These are phyloP conservation scores for Nomada goodeniana DNA, from an alignment of 2,888 invertebrate genomes.

Conservation along the genomic window DNA sequence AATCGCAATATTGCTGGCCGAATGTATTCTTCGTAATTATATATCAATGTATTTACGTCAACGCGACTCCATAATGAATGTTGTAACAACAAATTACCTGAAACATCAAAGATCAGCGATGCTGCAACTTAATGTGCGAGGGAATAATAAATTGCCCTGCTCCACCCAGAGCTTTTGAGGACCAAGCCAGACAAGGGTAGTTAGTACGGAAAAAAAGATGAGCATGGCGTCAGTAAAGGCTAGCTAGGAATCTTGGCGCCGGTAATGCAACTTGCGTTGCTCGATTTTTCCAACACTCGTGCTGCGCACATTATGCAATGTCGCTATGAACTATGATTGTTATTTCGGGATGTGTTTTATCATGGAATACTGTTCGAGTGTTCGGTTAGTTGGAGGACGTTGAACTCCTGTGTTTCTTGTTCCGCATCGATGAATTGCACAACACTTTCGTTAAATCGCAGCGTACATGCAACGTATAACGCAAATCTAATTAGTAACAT, in stretches of 20 bases:
- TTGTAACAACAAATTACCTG: neutral
- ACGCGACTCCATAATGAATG: neutral
- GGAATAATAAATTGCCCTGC: constrained; percentile 42
- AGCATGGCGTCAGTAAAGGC: constrained; percentile 27
- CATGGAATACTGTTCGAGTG: constrained; percentile 46
- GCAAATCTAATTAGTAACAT: too few relatives aligned
- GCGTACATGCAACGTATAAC: neutral
- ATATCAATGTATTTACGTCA: constrained; percentile 15
- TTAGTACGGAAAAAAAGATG: constrained; percentile 43
- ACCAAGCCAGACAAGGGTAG: constrained; percentile 41
- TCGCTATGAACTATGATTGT: constrained; percentile 63
- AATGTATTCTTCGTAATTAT: neutral
- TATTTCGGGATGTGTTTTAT: constrained; percentile 72
- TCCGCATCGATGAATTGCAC: constrained; percentile 3
- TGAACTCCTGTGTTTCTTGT: neutral
- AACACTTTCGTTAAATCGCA: neutral
- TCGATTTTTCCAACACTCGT: constrained; percentile 60
- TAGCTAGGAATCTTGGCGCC: constrained; percentile 65
- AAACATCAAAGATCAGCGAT: constrained; percentile 24
- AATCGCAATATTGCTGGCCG: too few relatives aligned
- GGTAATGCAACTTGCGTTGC: constrained; percentile 49
- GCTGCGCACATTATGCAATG: constrained; percentile 69
- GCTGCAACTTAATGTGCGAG: constrained; percentile 24
- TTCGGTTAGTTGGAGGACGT: constrained; percentile 56
- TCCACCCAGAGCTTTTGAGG: constrained; percentile 37